Evolutionary conservation across 2,113 vertebrate genomes (phyloP).

Genomic region (Pao palembangensis): DNA sequence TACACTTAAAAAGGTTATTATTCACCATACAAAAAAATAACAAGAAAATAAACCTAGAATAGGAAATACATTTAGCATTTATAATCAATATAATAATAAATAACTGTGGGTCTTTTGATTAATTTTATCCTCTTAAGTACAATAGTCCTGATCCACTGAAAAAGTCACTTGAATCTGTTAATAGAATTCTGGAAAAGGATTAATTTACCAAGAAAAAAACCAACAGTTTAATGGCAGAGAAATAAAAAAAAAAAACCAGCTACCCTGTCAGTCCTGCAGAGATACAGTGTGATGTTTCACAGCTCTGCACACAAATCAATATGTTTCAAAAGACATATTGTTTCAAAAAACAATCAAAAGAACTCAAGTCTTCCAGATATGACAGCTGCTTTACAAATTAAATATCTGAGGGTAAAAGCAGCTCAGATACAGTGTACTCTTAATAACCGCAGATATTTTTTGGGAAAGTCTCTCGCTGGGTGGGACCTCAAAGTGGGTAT

Average conservation of each 20-base stretch:
- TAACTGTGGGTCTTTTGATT: too few species aligned
- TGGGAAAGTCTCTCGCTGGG: conserved; percentile 23
- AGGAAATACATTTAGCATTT: not conserved
- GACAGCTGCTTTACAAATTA: conserved; percentile 34
- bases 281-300: conserved; percentile 7
- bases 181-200: too few species aligned
- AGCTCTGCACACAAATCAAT: conserved; percentile 38
- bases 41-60: not conserved
- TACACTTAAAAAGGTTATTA: not conserved
- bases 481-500: not conserved
- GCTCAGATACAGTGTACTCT: conserved; percentile 38
- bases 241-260: not conserved
- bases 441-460: conserved; percentile 46
- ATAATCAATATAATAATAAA: not conserved
- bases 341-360: conserved; percentile 23
- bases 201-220: too few species aligned
- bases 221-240: not conserved
- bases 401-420: conserved; percentile 30
- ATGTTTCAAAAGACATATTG: too few species aligned
- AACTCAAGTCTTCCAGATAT: conserved; percentile 19
- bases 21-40: not conserved
- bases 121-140: too few species aligned
- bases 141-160: too few species aligned
- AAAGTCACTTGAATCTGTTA: not conserved
- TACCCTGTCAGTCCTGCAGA: not conserved